These are phyloP conservation scores for Fragum fragum DNA, from an alignment of 2,888 invertebrate genomes.

Conservation along the genomic window DNA sequence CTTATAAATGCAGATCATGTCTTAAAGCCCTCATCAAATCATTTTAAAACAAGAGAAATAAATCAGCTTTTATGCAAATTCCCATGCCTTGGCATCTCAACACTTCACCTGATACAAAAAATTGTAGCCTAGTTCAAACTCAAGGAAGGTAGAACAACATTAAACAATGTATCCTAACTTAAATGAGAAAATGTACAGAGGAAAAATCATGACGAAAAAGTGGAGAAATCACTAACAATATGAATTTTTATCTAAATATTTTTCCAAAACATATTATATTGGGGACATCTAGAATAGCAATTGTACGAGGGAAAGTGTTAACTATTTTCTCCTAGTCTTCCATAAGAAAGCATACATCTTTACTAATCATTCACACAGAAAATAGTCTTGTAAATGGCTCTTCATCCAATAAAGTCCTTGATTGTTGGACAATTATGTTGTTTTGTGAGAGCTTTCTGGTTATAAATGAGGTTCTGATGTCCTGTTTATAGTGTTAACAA, in stretches of 20 bases:
- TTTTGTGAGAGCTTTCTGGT: neutral
- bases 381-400: constrained; percentile 2
- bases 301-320: neutral
- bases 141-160: no score
- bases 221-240: no score
- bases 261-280: no score
- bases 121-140: no score
- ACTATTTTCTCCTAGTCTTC: neutral
- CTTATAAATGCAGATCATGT: constrained; percentile 1
- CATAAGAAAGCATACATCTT: neutral
- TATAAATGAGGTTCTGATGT: neutral
- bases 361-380: neutral
- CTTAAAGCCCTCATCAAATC: neutral
- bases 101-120: no score
- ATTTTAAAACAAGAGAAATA: neutral
- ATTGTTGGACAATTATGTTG: neutral
- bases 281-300: no score
- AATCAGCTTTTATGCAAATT: neutral
- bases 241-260: no score
- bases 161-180: no score
- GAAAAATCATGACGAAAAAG: no score
- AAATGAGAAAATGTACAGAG: no score
- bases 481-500: neutral
- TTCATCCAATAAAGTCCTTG: neutral
- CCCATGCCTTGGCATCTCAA: no score